Conservation (phyloP, 2,888 invertebrate genomes). For the Acrobasis suavella region DNA sequence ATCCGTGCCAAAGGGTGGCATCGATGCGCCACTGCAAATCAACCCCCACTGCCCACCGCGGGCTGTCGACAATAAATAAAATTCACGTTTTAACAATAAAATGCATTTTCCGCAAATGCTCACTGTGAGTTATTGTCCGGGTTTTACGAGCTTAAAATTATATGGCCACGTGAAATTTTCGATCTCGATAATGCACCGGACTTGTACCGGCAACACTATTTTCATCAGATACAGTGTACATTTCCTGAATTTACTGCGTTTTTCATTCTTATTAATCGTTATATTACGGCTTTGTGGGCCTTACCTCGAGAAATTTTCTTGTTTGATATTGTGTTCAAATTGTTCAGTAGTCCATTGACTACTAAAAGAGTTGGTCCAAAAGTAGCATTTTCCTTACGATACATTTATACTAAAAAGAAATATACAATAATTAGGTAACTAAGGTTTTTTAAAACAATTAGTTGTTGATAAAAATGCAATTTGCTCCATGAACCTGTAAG, state of each 20-base stretch:
- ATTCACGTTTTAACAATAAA: conserved; percentile 83
- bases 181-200: conserved; percentile 76
- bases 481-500: too few relatives aligned
- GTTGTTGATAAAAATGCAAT: too few relatives aligned
- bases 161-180: conserved; percentile 81
- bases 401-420: too few relatives aligned
- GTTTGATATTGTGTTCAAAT: too few relatives aligned
- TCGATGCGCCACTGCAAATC: conserved; percentile 80
- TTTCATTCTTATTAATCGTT: conserved; percentile 22
- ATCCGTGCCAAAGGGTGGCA: conserved; percentile 78
- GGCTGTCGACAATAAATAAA: conserved; percentile 81
- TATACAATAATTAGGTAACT: too few relatives aligned
- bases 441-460: too few relatives aligned
- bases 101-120: conserved; percentile 83
- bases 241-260: conserved; percentile 8
- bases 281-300: neutral
- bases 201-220: conserved; percentile 66
- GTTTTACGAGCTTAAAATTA: conserved; percentile 83
- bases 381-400: too few relatives aligned
- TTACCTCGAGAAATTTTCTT: neutral
- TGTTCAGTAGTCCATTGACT: too few relatives aligned
- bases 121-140: conserved; percentile 77
- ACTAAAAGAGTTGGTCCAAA: too few relatives aligned
- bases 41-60: conserved; percentile 61
- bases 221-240: conserved; percentile 48